Base-by-base conservation (phyloP, 1,140 invertebrate species). In the Lordiphosa stackelbergi region DNA sequence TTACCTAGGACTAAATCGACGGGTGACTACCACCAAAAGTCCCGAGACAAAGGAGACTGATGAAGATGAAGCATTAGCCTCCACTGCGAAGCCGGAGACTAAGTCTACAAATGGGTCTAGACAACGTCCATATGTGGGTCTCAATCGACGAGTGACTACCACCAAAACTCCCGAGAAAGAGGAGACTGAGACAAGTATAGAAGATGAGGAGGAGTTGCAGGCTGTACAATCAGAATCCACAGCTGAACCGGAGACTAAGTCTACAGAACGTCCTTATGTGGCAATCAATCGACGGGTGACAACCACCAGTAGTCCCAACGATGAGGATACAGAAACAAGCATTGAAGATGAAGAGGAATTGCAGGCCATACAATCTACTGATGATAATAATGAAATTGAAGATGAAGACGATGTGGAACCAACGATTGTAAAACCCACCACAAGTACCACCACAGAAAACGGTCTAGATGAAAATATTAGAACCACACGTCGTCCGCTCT, bases 351-450 rank as follows among this genome's bases (percentile, higher is more conserved):
- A 31, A 7, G 28, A 31, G 2, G 28, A 31, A 31, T 31, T 31
- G 28, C 6, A 31, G 28, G 28, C 28, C 1, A 31, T 31, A 8
- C 22, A 56, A 5, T 55, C 53, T 13, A 51, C 47, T 13, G 49
- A 64, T 36, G 60, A 64, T 7, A 28, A 28, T 16, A 64, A 64
- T 42, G 60, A 64, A 3, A 64, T 64, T 28, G 24, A 19, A 0
- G 16, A 36, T 10, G 34, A 64, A 47, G 61, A 53, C 12, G 60
- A 24, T 1, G 22, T 54, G 41, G 1, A 31, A n/a, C n/a, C n/a
- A n/a, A n/a, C n/a, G n/a, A n/a, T 37, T 1, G 34, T 48, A 10
- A 28, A 28, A 16, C 22, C 48, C 6, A 24, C 48, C 8, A 35
- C 40, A 0, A 38, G 52, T 24, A 38, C 13, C 7, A 57, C 52